Evolutionary conservation across 2,888 invertebrate genomes (phyloP).

Genomic region (Villa cingulata): DNA sequence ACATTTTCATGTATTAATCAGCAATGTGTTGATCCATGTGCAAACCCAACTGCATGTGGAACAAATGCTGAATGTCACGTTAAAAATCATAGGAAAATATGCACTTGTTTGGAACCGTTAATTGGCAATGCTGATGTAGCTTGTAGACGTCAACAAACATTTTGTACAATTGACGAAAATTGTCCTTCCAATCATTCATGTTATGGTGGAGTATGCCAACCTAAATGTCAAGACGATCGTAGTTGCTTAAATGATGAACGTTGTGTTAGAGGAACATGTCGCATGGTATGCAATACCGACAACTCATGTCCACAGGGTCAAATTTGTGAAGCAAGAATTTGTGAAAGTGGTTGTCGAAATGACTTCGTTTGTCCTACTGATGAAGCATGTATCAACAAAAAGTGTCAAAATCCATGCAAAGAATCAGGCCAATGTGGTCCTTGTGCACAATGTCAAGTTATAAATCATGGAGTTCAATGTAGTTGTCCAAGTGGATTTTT

Average conservation of each 20-base stretch:
- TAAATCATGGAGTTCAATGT: slow-evolving; percentile 74
- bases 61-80: slow-evolving; percentile 65
- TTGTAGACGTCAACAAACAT: slow-evolving; percentile 53
- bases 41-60: slow-evolving; percentile 65
- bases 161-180: slow-evolving; percentile 51
- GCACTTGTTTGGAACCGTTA: slow-evolving; percentile 56
- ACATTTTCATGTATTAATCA: slow-evolving; percentile 62
- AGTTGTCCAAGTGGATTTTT: slow-evolving; percentile 68
- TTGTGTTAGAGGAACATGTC: slow-evolving; percentile 70
- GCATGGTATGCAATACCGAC: slow-evolving; percentile 76
- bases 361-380: slow-evolving; percentile 62
- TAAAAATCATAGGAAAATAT: slow-evolving; percentile 56
- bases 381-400: slow-evolving; percentile 68
- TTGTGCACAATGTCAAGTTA: slow-evolving; percentile 69
- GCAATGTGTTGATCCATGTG: slow-evolving; percentile 66
- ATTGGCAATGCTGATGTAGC: slow-evolving; percentile 60
- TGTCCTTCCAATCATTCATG: slow-evolving; percentile 62
- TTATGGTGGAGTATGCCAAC: slow-evolving; percentile 63
- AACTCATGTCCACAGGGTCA: slow-evolving; percentile 64
- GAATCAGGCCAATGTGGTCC: slow-evolving; percentile 61
- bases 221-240: slow-evolving; percentile 63
- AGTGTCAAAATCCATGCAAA: slow-evolving; percentile 73
- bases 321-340: slow-evolving; percentile 76
- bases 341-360: slow-evolving; percentile 74
- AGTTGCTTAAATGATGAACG: slow-evolving; percentile 75